Conservation (phyloP, 2,888 invertebrate species). For the Dryocosmus kuriphilus region DNA sequence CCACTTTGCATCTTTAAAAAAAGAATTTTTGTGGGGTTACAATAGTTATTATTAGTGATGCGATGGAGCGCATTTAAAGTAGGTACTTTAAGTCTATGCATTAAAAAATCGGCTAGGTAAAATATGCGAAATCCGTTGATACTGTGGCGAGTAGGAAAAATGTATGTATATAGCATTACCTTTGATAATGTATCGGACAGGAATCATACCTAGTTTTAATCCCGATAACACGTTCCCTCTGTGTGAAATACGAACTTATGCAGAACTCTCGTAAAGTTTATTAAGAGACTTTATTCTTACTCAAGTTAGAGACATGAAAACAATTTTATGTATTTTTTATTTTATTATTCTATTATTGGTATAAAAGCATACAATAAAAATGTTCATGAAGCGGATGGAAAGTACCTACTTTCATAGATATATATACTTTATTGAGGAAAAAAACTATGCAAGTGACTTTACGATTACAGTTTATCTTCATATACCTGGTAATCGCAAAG, state of each 20-base stretch:
- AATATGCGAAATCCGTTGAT: slow-evolving; percentile 29
- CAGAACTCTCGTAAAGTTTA: neutral
- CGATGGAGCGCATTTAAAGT: too few species aligned
- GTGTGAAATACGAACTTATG: neutral
- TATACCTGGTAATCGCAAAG: too few species aligned
- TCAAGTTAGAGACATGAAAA: neutral
- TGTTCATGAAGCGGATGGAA: too few species aligned
- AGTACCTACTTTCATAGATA: too few species aligned
- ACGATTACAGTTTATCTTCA: too few species aligned
- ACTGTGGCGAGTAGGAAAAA: slow-evolving; percentile 5
- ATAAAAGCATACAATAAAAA: neutral
- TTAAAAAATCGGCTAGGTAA: neutral
- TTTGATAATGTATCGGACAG: slow-evolving; percentile 32
- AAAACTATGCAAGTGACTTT: too few species aligned
- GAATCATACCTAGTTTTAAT: slow-evolving; percentile 24
- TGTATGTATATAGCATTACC: neutral
- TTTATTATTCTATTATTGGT: neutral
- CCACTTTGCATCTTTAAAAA: too few species aligned
- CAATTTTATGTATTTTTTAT: neutral
- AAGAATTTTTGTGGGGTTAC: too few species aligned
- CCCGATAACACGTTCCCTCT: neutral
- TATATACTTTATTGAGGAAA: too few species aligned
- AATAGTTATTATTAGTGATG: too few species aligned
- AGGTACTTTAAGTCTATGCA: too few species aligned
- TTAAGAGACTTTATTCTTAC: neutral